These are phyloP conservation scores for Diorhabda elongata DNA, from an alignment of 1,140 invertebrate species.

Conservation along the genomic window DNA sequence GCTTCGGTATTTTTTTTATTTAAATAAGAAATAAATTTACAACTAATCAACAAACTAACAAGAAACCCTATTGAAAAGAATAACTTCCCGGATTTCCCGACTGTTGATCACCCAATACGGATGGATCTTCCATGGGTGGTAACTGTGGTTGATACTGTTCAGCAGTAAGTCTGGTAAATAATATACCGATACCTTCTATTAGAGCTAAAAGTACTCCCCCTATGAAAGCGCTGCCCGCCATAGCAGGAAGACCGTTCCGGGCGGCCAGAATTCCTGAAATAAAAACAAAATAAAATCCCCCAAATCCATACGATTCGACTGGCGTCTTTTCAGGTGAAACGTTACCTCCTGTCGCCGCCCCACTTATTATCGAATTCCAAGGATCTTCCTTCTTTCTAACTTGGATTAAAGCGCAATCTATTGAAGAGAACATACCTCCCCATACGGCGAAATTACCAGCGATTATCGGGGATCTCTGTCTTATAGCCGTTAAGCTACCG, in stretches of 20 bases:
- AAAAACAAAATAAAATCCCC: neutral
- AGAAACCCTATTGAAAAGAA: constrained; percentile 30
- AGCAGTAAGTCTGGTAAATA: constrained; percentile 83
- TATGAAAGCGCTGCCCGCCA: constrained; percentile 92
- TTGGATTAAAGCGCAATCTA: constrained; percentile 93
- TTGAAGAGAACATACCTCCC: constrained; percentile 95
- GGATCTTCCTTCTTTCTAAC: constrained; percentile 96
- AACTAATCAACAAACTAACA: constrained; percentile 12
- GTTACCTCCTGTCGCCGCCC: constrained; percentile 84
- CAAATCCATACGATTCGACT: no score
- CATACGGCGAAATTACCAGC: constrained; percentile 92
- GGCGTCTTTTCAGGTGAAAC: neutral
- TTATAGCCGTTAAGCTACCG: constrained; percentile 81
- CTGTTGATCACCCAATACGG: constrained; percentile 38
- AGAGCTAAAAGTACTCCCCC: constrained; percentile 90
- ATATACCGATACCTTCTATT: constrained; percentile 94
- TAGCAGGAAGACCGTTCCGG: constrained; percentile 89
- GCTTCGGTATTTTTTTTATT: constrained; percentile 1
- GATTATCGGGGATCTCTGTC: constrained; percentile 84
- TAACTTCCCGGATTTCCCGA: constrained; percentile 25
- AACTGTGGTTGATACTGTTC: constrained; percentile 83
- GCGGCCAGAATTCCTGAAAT: constrained; percentile 72
- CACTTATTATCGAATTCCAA: constrained; percentile 97
- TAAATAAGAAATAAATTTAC: constrained; percentile 17
- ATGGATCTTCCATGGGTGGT: constrained; percentile 67